Conservation (phyloP, 92 coral and sea anemone genomes). For the Zoanthus gigantus region DNA sequence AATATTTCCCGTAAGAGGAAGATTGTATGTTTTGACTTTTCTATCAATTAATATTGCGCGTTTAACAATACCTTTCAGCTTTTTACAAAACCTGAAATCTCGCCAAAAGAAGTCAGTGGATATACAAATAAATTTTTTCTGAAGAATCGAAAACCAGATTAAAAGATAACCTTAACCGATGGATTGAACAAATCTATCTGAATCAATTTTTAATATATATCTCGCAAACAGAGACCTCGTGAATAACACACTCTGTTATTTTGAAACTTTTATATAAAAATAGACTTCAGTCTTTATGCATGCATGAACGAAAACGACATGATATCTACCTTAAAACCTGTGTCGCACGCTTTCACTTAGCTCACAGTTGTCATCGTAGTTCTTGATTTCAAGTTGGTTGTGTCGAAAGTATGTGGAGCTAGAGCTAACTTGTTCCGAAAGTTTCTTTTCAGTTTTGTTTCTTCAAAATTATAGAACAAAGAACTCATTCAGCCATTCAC, state of each 20-base stretch:
- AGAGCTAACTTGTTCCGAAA: background rate
- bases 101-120: background rate
- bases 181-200: background rate
- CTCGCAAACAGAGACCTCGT: background rate
- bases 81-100: background rate
- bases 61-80: background rate
- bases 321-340: too few relatives aligned
- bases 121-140: background rate
- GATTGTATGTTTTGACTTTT: background rate
- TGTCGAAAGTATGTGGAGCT: background rate
- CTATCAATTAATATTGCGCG: background rate
- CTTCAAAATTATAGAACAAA: slow-evolving; percentile 22
- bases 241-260: too few relatives aligned
- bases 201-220: background rate
- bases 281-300: too few relatives aligned
- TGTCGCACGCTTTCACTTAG: background rate
- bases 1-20: background rate
- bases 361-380: background rate
- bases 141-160: background rate
- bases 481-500: slow-evolving; percentile 1
- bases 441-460: background rate
- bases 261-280: too few relatives aligned
- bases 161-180: background rate
- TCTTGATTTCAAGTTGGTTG: background rate
- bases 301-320: too few relatives aligned